Percentiles rank a stretch among this genome's conserved stretches.
These are phyloP conservation scores for Odontothrips loti DNA, from an alignment of 2,888 invertebrate genomes.

Conservation along the genomic window DNA sequence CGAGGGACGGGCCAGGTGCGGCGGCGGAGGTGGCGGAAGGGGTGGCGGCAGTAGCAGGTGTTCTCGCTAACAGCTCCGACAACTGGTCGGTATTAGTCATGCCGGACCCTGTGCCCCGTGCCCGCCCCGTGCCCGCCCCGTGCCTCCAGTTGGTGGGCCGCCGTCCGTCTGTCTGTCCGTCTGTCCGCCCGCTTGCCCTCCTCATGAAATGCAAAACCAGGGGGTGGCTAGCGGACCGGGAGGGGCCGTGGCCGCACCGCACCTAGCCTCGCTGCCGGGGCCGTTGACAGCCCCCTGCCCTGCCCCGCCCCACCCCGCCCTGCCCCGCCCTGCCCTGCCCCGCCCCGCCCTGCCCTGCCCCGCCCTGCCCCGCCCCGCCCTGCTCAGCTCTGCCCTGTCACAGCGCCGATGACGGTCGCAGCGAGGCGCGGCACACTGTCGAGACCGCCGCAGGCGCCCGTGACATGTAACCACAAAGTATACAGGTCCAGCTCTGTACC, in stretches of 20 bases:
- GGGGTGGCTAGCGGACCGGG: not conserved
- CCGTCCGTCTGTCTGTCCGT: not conserved
- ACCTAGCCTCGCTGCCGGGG: not conserved
- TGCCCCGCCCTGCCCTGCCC: not conserved
- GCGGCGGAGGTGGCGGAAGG: not conserved
- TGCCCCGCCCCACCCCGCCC: not conserved
- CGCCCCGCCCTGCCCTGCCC: not conserved
- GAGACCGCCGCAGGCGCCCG: no score
- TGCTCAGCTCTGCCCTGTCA: no score
- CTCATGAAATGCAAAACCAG: constrained; percentile 22
- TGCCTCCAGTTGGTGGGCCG: no score
- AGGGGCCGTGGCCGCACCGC: not conserved
- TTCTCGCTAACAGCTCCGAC: constrained; percentile 14
- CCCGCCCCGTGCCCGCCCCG: not conserved
- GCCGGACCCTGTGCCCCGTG: not conserved
- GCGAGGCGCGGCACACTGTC: no score
- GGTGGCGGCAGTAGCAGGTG: not conserved
- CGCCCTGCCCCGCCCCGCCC: no score
- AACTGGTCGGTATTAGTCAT: constrained; percentile 14
- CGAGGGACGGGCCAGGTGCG: not conserved
- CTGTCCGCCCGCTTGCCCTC: not conserved
- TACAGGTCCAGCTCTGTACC: no score
- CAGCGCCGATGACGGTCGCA: no score
- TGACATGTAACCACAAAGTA: no score
- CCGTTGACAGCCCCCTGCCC: no score